phyloP scores from a whole-genome alignment of 1,140 invertebrate species.

The Zaprionus lachaisei region DNA sequence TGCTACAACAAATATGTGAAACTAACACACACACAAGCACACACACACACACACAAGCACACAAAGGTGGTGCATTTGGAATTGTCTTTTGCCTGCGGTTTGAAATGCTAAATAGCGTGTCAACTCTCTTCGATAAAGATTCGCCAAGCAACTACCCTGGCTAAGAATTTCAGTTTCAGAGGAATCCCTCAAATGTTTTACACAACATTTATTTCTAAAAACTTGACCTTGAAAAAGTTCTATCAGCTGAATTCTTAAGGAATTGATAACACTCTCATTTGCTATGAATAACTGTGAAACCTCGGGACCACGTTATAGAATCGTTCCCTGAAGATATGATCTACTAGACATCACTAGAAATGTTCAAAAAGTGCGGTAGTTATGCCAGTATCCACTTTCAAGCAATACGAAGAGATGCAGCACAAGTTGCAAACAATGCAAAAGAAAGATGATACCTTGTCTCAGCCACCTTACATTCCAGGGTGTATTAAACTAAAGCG shows the following conservation, averaged over 20 bases:
- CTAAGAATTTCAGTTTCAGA: no score
- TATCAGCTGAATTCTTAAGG: no score
- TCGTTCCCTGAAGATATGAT: neutral
- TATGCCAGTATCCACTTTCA: no score
- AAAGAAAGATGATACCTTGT: neutral
- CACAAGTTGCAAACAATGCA: no score
- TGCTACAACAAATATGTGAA: slow-evolving; percentile 49
- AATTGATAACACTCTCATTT: no score
- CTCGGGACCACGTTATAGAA: neutral
- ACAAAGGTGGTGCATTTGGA: neutral
- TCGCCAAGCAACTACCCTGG: neutral
- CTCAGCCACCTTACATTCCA: neutral
- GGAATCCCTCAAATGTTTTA: no score
- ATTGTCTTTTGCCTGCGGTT: slow-evolving; percentile 22
- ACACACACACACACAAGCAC: neutral
- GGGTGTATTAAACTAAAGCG: neutral
- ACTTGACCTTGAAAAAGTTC: no score
- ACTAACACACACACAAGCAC: neutral
- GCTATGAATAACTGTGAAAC: no score
- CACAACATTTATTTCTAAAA: no score
- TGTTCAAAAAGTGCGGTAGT: neutral
- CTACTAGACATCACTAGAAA: neutral
- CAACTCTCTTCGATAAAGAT: neutral
- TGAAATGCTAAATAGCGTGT: neutral
- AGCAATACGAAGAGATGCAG: no score